phyloP scores from a whole-genome alignment of 2,888 invertebrate genomes.

The Drymonia ruficornis region DNA sequence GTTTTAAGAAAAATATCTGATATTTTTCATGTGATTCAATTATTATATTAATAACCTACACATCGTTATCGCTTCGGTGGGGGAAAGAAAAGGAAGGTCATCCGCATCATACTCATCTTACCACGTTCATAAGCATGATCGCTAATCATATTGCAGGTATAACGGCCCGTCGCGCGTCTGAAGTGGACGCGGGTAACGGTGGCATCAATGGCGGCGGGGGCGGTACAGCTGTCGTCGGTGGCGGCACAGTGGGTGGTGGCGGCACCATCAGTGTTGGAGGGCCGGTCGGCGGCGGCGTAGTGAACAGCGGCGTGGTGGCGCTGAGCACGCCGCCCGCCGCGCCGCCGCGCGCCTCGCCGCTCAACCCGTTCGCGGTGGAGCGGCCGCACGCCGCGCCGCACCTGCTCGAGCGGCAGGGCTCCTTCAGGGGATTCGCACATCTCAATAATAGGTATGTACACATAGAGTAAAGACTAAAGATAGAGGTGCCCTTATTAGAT shows the following conservation, averaged over 20 bases:
- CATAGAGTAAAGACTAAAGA: no score
- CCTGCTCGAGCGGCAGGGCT: slow-evolving; percentile 97
- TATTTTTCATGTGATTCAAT: no score
- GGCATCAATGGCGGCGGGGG: not conserved
- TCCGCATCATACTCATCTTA: not conserved
- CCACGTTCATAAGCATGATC: no score
- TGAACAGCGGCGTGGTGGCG: slow-evolving; percentile 17
- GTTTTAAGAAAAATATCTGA: no score
- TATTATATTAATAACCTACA: no score
- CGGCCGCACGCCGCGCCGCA: slow-evolving; percentile 98
- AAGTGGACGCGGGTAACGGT: slow-evolving; percentile 56
- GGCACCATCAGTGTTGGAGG: slow-evolving; percentile 23
- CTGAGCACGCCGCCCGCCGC: slow-evolving; percentile 15
- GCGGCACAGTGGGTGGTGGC: slow-evolving; percentile 19
- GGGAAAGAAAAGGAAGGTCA: not conserved
- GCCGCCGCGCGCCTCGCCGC: slow-evolving; percentile 72
- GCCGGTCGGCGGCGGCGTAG: slow-evolving; percentile 26
- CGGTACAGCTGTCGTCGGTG: slow-evolving; percentile 19
- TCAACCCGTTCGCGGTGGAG: slow-evolving; percentile 97
- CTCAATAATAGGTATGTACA: slow-evolving; percentile 83
- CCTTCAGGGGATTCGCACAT: slow-evolving; percentile 95
- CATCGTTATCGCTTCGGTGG: not conserved
- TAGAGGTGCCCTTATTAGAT: no score
- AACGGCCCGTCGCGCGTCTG: slow-evolving; percentile 68
- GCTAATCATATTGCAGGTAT: slow-evolving; percentile 55